phyloP scores from a whole-genome alignment of 2,113 vertebrate species.

The Cyrtonyx montezumae region DNA sequence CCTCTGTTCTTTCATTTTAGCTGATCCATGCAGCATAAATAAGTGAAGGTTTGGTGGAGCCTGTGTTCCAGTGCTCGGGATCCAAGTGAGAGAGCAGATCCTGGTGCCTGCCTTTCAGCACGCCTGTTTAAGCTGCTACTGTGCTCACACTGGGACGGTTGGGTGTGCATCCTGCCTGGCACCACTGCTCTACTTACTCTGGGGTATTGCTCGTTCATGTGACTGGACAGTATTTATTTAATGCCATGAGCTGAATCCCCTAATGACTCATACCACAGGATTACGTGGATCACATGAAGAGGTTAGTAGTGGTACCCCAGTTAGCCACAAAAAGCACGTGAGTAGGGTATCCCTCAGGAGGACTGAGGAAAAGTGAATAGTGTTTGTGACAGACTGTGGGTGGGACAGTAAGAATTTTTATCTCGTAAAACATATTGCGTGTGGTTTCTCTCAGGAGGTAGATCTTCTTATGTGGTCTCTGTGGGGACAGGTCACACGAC shows the following conservation, averaged over 20 bases:
- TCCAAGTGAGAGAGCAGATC: background rate
- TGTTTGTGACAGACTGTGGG: background rate
- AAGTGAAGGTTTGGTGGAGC: background rate
- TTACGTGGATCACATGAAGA: background rate
- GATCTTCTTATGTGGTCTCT: background rate
- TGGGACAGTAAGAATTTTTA: slow-evolving; percentile 19
- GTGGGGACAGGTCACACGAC: background rate
- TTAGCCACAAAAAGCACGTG: background rate
- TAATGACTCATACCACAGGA: background rate
- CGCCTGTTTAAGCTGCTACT: fast-evolving
- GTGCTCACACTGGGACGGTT: background rate
- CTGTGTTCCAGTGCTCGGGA: too few relatives aligned
- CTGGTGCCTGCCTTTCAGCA: background rate
- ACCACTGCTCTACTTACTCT: background rate
- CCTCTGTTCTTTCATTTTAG: background rate
- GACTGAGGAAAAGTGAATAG: background rate
- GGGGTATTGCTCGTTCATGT: background rate
- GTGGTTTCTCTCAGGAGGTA: slow-evolving; percentile 13
- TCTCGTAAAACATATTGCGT: background rate
- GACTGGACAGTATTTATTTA: background rate
- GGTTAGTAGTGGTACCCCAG: background rate
- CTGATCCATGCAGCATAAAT: background rate
- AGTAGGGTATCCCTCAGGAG: background rate
- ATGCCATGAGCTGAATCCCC: background rate
- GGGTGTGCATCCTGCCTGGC: background rate